These are phyloP conservation scores for Papilio polyxenes DNA, from an alignment of 1,140 invertebrate genomes.

Conservation along the genomic window DNA sequence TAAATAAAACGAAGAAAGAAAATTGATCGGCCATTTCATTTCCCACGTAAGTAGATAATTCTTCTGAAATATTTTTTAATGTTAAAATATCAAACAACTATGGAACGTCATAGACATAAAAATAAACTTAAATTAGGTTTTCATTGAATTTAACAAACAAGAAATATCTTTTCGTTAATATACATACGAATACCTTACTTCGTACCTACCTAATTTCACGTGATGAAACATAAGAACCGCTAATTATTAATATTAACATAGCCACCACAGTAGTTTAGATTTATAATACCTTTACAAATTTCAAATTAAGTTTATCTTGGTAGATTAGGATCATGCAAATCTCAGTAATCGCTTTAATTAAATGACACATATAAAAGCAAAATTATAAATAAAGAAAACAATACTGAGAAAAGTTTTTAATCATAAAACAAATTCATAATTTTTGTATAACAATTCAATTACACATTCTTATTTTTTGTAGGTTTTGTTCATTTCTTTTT, in stretches of 20 bases:
- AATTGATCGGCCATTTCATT: neutral
- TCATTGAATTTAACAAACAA: too few species aligned
- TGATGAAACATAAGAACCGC: too few species aligned
- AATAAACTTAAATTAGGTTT: neutral
- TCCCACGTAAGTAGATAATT: neutral
- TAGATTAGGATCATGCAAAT: too few species aligned
- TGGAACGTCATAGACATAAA: neutral
- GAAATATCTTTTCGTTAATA: too few species aligned
- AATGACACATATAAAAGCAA: neutral
- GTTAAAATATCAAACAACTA: too few species aligned
- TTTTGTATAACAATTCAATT: neutral
- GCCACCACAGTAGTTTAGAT: too few species aligned
- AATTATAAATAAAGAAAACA: neutral
- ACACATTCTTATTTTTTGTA: constrained; percentile 51
- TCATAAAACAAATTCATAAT: neutral
- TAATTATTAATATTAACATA: too few species aligned
- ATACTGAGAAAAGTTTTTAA: neutral
- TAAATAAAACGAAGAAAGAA: neutral
- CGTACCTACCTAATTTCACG: too few species aligned
- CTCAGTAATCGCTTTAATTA: too few species aligned
- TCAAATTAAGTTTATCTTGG: too few species aligned
- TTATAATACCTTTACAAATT: too few species aligned
- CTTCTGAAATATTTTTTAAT: constrained; percentile 13
- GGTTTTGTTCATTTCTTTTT: constrained; percentile 84
- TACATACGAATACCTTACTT: too few species aligned